These are phyloP conservation scores for Lagopus muta DNA, from an alignment of 2,113 vertebrate species.

Conservation along the genomic window DNA sequence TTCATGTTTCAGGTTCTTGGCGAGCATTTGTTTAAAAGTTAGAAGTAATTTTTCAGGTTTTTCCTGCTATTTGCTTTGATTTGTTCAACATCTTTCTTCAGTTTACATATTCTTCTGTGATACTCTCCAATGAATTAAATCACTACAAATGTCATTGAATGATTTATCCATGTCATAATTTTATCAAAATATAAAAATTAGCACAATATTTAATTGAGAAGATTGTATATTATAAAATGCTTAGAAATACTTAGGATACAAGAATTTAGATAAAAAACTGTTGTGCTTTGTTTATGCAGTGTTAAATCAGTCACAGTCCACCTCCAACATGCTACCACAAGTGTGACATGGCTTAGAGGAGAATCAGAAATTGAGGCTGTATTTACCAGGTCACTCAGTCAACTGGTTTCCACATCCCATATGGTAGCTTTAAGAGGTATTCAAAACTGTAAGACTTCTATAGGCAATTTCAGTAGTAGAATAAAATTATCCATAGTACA, in stretches of 20 bases:
- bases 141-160: not conserved
- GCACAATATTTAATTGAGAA: not conserved
- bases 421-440: not conserved
- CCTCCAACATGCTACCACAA: not conserved
- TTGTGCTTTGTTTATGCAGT: not conserved
- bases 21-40: not conserved
- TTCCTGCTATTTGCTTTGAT: not conserved
- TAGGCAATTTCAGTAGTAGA: not conserved
- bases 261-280: not conserved
- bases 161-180: not conserved
- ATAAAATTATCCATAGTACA: not conserved
- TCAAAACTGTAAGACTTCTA: not conserved
- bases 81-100: not conserved
- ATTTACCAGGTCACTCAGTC: not conserved
- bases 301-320: not conserved
- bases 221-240: not conserved
- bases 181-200: not conserved
- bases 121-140: not conserved
- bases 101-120: not conserved
- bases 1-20: not conserved
- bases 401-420: not conserved
- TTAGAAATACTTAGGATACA: not conserved
- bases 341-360: not conserved
- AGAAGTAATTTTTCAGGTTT: not conserved
- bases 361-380: not conserved